A percentile compares a stretch with the other conserved stretches of the same genome.
Conservation (phyloP, 64 coral and sea anemone genomes). For the Pocillopora damicornis region DNA sequence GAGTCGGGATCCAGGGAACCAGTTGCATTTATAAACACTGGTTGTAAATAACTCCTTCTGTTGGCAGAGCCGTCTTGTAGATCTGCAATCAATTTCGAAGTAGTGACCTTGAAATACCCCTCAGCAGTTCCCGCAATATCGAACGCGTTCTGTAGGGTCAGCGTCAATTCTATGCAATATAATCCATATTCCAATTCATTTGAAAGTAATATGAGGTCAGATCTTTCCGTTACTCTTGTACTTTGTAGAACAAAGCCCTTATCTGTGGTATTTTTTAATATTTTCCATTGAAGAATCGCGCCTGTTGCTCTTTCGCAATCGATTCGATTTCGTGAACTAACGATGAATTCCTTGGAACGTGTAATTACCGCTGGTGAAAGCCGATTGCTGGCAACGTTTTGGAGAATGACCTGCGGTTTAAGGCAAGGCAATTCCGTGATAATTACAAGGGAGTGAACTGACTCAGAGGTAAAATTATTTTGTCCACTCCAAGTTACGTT, state of each 20-base stretch:
- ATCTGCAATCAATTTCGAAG: slow-evolving; percentile 45
- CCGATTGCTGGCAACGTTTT: slow-evolving; percentile 15
- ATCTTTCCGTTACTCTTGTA: slow-evolving; percentile 2
- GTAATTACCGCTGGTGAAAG: slow-evolving; percentile 13
- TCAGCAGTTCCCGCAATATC: slow-evolving; percentile 40
- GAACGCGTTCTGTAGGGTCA: slow-evolving; percentile 32
- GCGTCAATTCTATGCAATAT: slow-evolving; percentile 40
- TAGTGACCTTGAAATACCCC: slow-evolving; percentile 51
- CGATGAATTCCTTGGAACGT: slow-evolving; percentile 11
- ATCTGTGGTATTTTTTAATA: slow-evolving; percentile 18
- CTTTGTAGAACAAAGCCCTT: background rate
- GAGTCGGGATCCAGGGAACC: slow-evolving; percentile 62
- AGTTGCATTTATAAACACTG: slow-evolving; percentile 55
- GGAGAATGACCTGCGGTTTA: background rate
- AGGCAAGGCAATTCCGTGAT: slow-evolving; percentile 38
- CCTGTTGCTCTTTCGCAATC: slow-evolving; percentile 28
- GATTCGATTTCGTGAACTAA: slow-evolving; percentile 27
- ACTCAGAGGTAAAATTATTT: slow-evolving; percentile 4
- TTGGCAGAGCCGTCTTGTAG: slow-evolving; percentile 60
- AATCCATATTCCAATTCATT: slow-evolving; percentile 45
- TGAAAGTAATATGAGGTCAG: slow-evolving; percentile 33
- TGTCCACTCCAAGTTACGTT: slow-evolving; percentile 11
- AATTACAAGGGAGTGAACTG: background rate
- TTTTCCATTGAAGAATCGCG: slow-evolving; percentile 28
- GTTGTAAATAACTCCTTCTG: slow-evolving; percentile 39